These are phyloP conservation scores for Sinelater perroti DNA, from an alignment of 2,888 invertebrate genomes.

Conservation along the genomic window DNA sequence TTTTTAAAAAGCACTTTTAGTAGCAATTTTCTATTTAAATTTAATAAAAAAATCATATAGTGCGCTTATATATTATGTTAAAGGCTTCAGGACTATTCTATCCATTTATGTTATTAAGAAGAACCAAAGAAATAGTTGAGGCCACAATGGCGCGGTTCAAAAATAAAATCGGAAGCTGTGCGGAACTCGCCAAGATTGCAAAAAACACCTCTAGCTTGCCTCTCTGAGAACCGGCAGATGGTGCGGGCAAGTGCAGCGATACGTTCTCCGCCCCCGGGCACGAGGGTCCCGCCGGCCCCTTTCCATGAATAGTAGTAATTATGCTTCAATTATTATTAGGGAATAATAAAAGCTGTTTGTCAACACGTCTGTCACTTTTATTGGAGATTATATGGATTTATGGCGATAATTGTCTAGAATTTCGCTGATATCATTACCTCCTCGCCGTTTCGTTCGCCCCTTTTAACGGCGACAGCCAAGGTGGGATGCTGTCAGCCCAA, in stretches of 20 bases:
- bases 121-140: no score
- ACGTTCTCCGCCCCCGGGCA: constrained; percentile 30
- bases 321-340: constrained; percentile 45
- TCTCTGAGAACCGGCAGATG: constrained; percentile 32
- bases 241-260: constrained; percentile 33
- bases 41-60: no score
- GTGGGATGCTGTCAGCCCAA: background rate
- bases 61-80: no score
- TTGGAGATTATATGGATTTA: constrained; percentile 33
- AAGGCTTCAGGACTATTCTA: no score
- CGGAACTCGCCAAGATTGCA: background rate
- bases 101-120: no score
- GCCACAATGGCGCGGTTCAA: no score
- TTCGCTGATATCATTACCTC: constrained; percentile 6
- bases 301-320: constrained; percentile 42
- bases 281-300: constrained; percentile 27
- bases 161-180: no score
- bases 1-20: no score
- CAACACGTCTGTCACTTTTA: constrained; percentile 44
- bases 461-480: background rate
- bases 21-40: no score
- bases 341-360: constrained; percentile 48
- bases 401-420: constrained; percentile 24
- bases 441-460: background rate
- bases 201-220: constrained; percentile 2